A percentile compares a stretch with the other conserved stretches of the same genome.
phyloP scores from a whole-genome alignment of 64 coral and sea anemone species.

The Catalaphyllia jardinei region DNA sequence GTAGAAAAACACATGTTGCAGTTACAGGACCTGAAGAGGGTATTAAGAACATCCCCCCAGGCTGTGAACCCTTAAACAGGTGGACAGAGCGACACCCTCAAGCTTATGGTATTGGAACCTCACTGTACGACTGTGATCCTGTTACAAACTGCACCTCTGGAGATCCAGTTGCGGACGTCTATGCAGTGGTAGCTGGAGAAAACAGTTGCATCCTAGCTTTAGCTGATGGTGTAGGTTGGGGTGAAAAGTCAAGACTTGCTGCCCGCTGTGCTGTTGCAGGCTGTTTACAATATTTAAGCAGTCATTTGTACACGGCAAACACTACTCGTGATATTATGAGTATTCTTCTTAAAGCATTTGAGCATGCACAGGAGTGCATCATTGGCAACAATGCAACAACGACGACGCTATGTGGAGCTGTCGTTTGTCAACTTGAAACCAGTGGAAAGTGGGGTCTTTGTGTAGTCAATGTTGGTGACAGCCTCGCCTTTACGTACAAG shows the following conservation, averaged over 20 bases:
- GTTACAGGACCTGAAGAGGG: slow-evolving; percentile 80
- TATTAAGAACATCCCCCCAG: slow-evolving; percentile 51
- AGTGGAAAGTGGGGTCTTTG: slow-evolving; percentile 80
- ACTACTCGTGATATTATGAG: slow-evolving; percentile 80
- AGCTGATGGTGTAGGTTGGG: slow-evolving; percentile 96
- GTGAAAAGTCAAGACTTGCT: slow-evolving; percentile 87
- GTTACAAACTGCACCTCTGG: slow-evolving; percentile 52
- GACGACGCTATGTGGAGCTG: slow-evolving; percentile 89
- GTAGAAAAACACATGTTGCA: slow-evolving; percentile 17
- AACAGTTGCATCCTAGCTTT: slow-evolving; percentile 92
- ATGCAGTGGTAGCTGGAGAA: slow-evolving; percentile 77
- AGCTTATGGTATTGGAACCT: slow-evolving; percentile 87
- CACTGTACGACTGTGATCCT: slow-evolving; percentile 84
- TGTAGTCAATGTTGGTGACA: slow-evolving; percentile 95
- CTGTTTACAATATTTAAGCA: slow-evolving; percentile 79
- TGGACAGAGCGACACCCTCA: slow-evolving; percentile 60
- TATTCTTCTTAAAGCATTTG: slow-evolving; percentile 71
- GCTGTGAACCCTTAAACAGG: slow-evolving; percentile 38
- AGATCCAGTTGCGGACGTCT: slow-evolving; percentile 93
- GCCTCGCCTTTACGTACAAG: slow-evolving; percentile 85
- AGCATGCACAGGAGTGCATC: slow-evolving; percentile 79
- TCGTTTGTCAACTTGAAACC: slow-evolving; percentile 75
- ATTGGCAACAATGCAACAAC: slow-evolving; percentile 73
- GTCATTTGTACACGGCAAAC: slow-evolving; percentile 46
- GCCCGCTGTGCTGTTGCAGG: slow-evolving; percentile 89